phyloP scores from a whole-genome alignment of 2,888 invertebrate genomes.

The Cerastis rubricosa region DNA sequence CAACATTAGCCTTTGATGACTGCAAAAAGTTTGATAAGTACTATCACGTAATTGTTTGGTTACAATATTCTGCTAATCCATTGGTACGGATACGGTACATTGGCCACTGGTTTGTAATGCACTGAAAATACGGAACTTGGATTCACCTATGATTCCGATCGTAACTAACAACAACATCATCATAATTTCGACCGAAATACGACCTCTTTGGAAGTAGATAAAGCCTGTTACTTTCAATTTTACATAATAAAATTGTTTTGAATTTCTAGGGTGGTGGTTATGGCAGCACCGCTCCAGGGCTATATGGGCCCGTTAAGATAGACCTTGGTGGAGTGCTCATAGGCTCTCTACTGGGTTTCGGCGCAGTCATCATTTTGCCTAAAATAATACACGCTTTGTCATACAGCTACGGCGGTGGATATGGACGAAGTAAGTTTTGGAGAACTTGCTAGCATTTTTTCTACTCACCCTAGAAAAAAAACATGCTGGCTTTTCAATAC shows the following conservation, averaged over 20 bases:
- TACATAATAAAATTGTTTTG: not conserved
- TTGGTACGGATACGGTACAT: not conserved
- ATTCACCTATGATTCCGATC: not conserved
- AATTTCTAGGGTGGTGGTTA: constrained; percentile 82
- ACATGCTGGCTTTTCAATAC: not conserved
- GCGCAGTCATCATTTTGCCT: constrained; percentile 95
- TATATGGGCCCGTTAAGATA: constrained; percentile 94
- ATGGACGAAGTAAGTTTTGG: constrained; percentile 92
- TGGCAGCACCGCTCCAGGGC: constrained; percentile 88
- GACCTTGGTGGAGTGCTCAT: constrained; percentile 95
- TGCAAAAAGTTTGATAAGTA: not conserved
- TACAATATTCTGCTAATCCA: not conserved
- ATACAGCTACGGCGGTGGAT: constrained; percentile 92
- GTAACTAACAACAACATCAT: not conserved
- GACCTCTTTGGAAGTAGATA: no score
- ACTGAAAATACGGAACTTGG: not conserved
- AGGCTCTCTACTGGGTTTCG: constrained; percentile 95
- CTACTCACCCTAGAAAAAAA: not conserved
- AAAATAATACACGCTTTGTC: constrained; percentile 94
- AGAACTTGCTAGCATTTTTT: not conserved
- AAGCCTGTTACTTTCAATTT: not conserved
- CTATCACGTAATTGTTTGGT: not conserved
- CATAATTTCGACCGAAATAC: not conserved
- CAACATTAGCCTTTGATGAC: not conserved
- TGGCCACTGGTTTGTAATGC: not conserved